Evolutionary conservation across 2,113 vertebrate species (phyloP).

Genomic region (Ctenomys sociabilis): DNA sequence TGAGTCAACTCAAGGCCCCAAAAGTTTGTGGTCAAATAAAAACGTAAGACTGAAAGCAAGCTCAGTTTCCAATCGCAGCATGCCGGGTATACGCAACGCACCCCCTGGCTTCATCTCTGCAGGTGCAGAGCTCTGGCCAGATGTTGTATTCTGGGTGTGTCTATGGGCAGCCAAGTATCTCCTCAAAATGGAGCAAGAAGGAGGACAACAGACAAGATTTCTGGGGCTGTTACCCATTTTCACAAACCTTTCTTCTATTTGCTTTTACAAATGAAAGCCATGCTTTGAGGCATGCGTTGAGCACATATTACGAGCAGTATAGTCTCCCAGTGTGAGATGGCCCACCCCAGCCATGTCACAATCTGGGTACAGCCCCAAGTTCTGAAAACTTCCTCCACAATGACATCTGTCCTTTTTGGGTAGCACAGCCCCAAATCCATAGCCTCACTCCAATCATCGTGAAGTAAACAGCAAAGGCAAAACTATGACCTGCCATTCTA

Average conservation of each 20-base stretch:
- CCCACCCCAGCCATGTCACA: background rate
- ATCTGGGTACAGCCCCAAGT: background rate
- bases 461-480: background rate
- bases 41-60: background rate
- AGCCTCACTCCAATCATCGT: background rate
- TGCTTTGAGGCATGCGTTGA: background rate
- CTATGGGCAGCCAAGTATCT: background rate
- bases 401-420: background rate
- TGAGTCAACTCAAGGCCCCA: background rate
- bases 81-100: fast-evolving
- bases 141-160: background rate
- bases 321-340: background rate
- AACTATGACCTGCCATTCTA: background rate
- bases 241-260: background rate
- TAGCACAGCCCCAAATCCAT: background rate
- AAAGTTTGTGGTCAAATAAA: background rate
- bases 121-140: background rate
- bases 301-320: background rate
- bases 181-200: background rate
- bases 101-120: background rate
- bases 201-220: background rate
- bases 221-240: background rate
- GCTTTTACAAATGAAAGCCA: background rate
- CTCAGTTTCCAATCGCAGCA: background rate
- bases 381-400: background rate